A percentile compares a stretch with the other conserved stretches of the same genome.
These are phyloP conservation scores for Gnathonemus echidnorhynchus DNA, from an alignment of 2,113 vertebrate genomes.

Conservation along the genomic window DNA sequence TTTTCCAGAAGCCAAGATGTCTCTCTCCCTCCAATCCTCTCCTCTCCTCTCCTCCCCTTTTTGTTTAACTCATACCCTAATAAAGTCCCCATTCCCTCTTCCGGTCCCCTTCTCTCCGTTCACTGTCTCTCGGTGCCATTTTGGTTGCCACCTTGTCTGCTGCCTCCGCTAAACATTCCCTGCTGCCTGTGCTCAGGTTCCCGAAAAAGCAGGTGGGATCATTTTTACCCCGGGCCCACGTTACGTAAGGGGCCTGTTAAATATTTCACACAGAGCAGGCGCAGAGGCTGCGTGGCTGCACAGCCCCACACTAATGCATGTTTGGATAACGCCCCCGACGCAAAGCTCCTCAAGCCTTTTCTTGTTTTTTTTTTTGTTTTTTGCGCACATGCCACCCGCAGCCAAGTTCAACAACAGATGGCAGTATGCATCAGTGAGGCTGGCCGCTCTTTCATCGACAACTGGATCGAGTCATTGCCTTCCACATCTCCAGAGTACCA, in stretches of 20 bases:
- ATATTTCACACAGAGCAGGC: background rate
- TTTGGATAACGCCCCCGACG: background rate
- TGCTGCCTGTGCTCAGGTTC: background rate
- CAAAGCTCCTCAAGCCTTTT: background rate
- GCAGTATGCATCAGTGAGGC: background rate
- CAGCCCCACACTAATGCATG: background rate
- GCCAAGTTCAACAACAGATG: constrained; percentile 21
- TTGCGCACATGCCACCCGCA: background rate
- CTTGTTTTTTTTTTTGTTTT: background rate
- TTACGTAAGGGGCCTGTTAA: constrained; percentile 4
- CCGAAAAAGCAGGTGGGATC: background rate
- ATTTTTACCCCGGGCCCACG: background rate
- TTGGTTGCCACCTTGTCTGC: background rate
- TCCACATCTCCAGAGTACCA: background rate
- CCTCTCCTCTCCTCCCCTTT: background rate
- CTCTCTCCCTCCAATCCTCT: background rate
- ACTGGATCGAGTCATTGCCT: background rate
- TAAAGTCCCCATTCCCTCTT: background rate
- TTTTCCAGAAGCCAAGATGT: background rate
- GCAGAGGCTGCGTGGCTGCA: background rate
- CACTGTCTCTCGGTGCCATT: background rate
- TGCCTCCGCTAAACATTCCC: background rate
- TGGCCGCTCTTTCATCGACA: background rate
- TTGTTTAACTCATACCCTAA: background rate
- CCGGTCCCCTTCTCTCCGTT: background rate